phyloP scores from a whole-genome alignment of 1,140 invertebrate species.

The Drosophila cardini region DNA sequence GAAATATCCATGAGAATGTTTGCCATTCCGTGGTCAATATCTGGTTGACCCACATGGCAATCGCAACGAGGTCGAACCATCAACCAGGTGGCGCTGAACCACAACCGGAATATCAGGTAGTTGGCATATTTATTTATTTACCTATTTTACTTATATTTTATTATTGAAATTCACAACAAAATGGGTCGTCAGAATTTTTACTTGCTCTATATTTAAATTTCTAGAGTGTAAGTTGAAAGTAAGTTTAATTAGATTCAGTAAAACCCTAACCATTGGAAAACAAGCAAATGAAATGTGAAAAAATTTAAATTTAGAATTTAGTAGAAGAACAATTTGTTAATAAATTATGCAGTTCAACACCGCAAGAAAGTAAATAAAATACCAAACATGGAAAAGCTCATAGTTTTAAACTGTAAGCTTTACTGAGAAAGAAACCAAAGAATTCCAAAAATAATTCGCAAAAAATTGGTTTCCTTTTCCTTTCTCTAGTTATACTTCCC shows the following conservation, averaged over 20 bases:
- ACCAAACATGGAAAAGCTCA: no score
- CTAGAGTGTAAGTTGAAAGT: constrained; percentile 25
- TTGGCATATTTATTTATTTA: constrained; percentile 28
- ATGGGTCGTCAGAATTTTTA: constrained; percentile 17
- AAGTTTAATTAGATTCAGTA: constrained; percentile 64
- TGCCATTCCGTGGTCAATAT: constrained; percentile 76
- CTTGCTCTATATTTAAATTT: not conserved
- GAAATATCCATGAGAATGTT: constrained; percentile 72
- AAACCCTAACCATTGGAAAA: not conserved
- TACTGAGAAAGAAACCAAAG: no score
- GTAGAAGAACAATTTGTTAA: constrained; percentile 16
- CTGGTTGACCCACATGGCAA: constrained; percentile 69
- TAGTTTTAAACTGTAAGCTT: no score
- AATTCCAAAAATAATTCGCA: no score
- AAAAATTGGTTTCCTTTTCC: no score
- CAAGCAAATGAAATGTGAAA: not conserved
- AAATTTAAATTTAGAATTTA: no score
- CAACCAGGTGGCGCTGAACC: not conserved
- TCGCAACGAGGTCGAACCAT: constrained; percentile 33
- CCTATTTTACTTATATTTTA: constrained; percentile 31
- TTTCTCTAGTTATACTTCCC: no score
- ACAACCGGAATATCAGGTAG: constrained; percentile 37
- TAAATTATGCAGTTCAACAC: constrained; percentile 51
- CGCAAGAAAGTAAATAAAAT: not conserved
- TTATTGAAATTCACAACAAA: constrained; percentile 34